Conservation (phyloP, 2,797 vertebrate genomes). For the Ptychadena robeensis region DNA sequence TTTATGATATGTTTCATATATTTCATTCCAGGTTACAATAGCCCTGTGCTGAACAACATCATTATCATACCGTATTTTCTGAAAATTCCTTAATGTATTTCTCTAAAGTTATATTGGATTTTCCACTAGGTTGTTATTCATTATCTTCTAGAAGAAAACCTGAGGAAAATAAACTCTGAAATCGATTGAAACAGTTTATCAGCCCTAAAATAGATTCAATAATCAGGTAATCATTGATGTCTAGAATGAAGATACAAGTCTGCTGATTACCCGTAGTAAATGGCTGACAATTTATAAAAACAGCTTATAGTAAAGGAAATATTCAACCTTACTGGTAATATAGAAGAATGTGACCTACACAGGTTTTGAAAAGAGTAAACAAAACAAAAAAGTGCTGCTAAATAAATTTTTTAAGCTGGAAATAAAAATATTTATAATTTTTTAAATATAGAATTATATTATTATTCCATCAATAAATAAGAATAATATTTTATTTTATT, state of each 20-base stretch:
- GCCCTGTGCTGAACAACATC: too few relatives aligned
- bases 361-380: background rate
- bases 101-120: constrained; percentile 24
- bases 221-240: constrained; percentile 49
- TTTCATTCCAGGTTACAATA: too few relatives aligned
- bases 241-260: constrained; percentile 16
- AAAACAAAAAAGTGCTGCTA: background rate
- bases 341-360: background rate
- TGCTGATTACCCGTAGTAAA: background rate
- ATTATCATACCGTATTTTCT: background rate
- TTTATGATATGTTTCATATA: too few relatives aligned
- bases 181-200: constrained; percentile 47
- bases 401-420: background rate
- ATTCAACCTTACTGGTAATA: background rate
- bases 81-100: constrained; percentile 16
- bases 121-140: constrained; percentile 19
- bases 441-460: too few relatives aligned
- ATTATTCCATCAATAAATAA: too few relatives aligned
- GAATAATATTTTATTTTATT: too few relatives aligned
- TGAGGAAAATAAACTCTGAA: constrained; percentile 42
- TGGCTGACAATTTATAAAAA: constrained; percentile 13
- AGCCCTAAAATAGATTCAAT: constrained; percentile 34
- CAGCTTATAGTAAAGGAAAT: background rate
- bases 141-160: constrained; percentile 29
- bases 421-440: too few relatives aligned